Conservation (phyloP, 2,888 invertebrate species). For the Lobophora halterata region DNA sequence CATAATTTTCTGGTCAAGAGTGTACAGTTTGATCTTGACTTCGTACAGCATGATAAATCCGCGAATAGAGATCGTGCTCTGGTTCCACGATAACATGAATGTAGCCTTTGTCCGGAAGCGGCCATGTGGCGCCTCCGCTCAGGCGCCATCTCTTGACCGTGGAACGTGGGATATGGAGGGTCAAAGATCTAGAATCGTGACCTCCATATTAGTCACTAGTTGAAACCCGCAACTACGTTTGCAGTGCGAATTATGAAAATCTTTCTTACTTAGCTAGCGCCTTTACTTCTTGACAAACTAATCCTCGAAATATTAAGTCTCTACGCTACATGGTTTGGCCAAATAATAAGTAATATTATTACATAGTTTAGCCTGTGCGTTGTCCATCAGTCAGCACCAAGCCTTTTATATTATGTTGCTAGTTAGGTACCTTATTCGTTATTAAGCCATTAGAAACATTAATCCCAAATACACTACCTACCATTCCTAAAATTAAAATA, state of each 20-base stretch:
- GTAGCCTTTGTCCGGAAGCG: constrained; percentile 49
- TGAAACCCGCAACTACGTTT: no score
- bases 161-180: constrained; percentile 59
- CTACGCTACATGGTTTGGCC: no score
- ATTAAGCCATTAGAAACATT: no score
- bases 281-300: no score
- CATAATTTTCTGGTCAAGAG: constrained; percentile 25
- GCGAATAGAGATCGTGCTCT: constrained; percentile 46
- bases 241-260: no score
- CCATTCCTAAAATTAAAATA: constrained; percentile 9
- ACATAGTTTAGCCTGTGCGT: no score
- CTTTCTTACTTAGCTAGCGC: no score
- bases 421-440: no score
- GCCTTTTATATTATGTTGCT: no score
- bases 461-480: constrained; percentile 8
- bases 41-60: constrained; percentile 36
- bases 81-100: constrained; percentile 55
- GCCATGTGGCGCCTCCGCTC: constrained; percentile 52
- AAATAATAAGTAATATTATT: no score
- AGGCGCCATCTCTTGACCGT: constrained; percentile 61
- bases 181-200: constrained; percentile 63
- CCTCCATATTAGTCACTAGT: constrained; percentile 47
- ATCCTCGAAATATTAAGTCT: no score
- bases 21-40: constrained; percentile 56
- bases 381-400: no score